phyloP scores from a whole-genome alignment of 2,113 vertebrate species.

The Phaetusa simplex region DNA sequence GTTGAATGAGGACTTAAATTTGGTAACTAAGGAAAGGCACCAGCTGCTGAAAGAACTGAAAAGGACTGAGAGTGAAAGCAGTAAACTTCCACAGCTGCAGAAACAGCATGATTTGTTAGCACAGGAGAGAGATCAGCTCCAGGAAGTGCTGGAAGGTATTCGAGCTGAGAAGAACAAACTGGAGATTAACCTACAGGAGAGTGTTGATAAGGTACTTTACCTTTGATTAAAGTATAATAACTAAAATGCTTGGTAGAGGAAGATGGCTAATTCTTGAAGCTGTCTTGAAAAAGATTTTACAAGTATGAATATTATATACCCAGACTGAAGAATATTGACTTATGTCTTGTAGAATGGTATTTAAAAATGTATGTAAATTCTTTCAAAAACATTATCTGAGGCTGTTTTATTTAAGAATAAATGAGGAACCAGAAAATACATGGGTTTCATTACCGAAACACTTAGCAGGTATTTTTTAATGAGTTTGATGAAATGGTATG shows the following conservation, averaged over 20 bases:
- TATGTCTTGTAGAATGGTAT: not conserved
- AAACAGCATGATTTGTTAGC: not conserved
- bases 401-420: not conserved
- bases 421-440: not conserved
- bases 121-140: conserved; percentile 54
- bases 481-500: not conserved
- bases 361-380: not conserved
- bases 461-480: not conserved
- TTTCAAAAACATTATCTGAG: not conserved
- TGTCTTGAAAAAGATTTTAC: not conserved
- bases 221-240: not conserved
- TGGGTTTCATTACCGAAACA: not conserved
- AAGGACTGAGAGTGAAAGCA: not conserved
- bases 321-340: not conserved
- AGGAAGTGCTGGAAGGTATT: conserved; percentile 24
- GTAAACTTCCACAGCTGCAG: not conserved
- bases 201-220: not conserved
- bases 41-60: not conserved
- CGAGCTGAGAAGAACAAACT: conserved; percentile 56
- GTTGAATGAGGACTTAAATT: not conserved
- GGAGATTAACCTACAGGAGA: conserved; percentile 50
- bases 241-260: not conserved
- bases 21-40: not conserved
- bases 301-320: not conserved
- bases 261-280: not conserved